A percentile compares a stretch with the other conserved stretches of the same genome.
Conservation (phyloP, 2,888 invertebrate genomes). For the Trypoxylon attenuatum region DNA sequence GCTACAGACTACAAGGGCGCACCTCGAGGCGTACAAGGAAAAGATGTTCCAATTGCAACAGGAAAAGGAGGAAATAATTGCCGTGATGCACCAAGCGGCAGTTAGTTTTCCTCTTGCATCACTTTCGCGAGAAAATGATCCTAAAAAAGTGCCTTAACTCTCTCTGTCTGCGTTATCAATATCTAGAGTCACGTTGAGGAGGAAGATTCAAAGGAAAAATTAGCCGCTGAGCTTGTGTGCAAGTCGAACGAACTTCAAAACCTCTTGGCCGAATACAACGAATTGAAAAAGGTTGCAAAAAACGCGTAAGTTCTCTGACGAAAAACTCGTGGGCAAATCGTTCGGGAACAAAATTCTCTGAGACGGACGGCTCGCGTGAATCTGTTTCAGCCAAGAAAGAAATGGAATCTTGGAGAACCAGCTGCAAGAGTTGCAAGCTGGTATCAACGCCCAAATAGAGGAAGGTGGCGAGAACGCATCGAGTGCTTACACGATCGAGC, state of each 20-base stretch:
- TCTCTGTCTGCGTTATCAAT: not conserved
- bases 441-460: conserved; percentile 46
- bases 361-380: too few relatives aligned
- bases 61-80: conserved; percentile 77
- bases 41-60: conserved; percentile 73
- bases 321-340: too few relatives aligned
- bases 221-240: conserved; percentile 75
- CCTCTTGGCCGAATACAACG: conserved; percentile 47
- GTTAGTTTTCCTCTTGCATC: conserved; percentile 73
- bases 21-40: conserved; percentile 73
- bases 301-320: conserved; percentile 48
- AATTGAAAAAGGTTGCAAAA: conserved; percentile 48
- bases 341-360: too few relatives aligned
- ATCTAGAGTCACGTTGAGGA: conserved; percentile 73
- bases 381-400: conserved; percentile 59
- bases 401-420: conserved; percentile 53
- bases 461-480: conserved; percentile 50
- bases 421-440: conserved; percentile 48
- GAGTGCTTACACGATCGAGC: conserved; percentile 49
- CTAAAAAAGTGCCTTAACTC: not conserved
- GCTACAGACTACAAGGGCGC: conserved; percentile 72
- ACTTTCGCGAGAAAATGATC: too few relatives aligned
- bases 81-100: conserved; percentile 75
- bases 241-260: conserved; percentile 73
- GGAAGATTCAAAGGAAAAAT: conserved; percentile 75